Percentiles rank a stretch among this genome's conserved stretches.
These are phyloP conservation scores for Todiramphus saurophagus DNA, from an alignment of 2,113 vertebrate species.

Conservation along the genomic window DNA sequence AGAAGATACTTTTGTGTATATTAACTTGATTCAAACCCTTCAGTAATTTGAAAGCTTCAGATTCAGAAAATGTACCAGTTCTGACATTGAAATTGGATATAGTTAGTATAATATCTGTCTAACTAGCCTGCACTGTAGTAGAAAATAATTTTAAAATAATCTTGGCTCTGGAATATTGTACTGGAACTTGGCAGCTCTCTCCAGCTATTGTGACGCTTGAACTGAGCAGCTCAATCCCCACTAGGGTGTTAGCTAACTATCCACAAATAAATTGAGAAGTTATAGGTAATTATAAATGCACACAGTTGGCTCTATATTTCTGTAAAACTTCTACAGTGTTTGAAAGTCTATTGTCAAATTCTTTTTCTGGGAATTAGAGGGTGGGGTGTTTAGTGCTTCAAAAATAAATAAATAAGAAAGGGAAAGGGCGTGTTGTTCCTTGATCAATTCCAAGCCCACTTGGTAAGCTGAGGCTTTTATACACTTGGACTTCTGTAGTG, in stretches of 20 bases:
- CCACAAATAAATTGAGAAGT: conserved; percentile 19
- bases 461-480: not conserved
- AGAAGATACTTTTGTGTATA: not conserved
- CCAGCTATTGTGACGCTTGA: not conserved
- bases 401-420: conserved; percentile 51
- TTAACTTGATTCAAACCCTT: not conserved
- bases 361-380: not conserved
- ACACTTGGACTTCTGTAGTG: not conserved
- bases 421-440: conserved; percentile 21
- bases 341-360: not conserved
- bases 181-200: conserved; percentile 2
- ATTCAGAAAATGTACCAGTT: not conserved
- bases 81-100: not conserved
- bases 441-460: not conserved
- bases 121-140: not conserved
- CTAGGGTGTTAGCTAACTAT: not conserved
- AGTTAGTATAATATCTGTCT: not conserved
- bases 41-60: not conserved
- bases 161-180: not conserved
- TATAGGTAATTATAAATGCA: conserved; percentile 24
- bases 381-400: not conserved
- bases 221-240: not conserved
- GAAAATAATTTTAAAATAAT: not conserved
- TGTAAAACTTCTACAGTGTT: not conserved
- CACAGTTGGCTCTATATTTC: not conserved